Conservation (phyloP, 2,888 invertebrate genomes). For the Lydus trimaculatus region DNA sequence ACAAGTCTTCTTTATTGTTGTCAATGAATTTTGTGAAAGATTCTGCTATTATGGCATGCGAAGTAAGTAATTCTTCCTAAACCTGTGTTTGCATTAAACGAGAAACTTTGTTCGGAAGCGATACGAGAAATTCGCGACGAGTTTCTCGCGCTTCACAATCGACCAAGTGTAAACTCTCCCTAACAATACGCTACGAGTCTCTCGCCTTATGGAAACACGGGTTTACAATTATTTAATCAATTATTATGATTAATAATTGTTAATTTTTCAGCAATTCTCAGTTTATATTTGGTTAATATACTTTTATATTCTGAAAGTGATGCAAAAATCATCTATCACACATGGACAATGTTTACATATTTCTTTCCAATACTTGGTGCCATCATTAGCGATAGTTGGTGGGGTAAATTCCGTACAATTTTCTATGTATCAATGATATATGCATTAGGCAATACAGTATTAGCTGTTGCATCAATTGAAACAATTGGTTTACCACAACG, state of each 20-base stretch:
- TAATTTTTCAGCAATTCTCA: slow-evolving; percentile 81
- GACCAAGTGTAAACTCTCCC: too few relatives aligned
- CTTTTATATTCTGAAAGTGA: slow-evolving; percentile 75
- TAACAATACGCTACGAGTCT: too few relatives aligned
- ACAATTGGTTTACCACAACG: slow-evolving; percentile 66
- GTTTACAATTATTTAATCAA: too few relatives aligned
- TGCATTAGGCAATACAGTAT: slow-evolving; percentile 79
- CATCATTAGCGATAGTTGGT: slow-evolving; percentile 89
- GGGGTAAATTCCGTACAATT: slow-evolving; percentile 92
- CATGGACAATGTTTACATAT: slow-evolving; percentile 88
- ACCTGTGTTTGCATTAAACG: too few relatives aligned
- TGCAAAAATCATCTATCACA: slow-evolving; percentile 88
- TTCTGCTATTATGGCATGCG: slow-evolving; percentile 98
- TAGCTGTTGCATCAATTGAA: slow-evolving; percentile 75
- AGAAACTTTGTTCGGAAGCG: too few relatives aligned
- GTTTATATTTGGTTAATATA: slow-evolving; percentile 84
- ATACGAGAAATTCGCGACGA: too few relatives aligned
- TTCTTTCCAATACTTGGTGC: slow-evolving; percentile 91
- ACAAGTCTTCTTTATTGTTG: slow-evolving; percentile 90
- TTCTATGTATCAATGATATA: slow-evolving; percentile 89
- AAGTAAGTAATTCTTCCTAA: slow-evolving; percentile 72
- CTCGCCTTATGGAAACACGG: too few relatives aligned
- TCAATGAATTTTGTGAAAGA: slow-evolving; percentile 98
- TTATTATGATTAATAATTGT: not conserved
- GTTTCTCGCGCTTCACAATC: too few relatives aligned